These are phyloP conservation scores for Grammomys surdaster DNA, from an alignment of 2,113 vertebrate genomes.

Conservation along the genomic window DNA sequence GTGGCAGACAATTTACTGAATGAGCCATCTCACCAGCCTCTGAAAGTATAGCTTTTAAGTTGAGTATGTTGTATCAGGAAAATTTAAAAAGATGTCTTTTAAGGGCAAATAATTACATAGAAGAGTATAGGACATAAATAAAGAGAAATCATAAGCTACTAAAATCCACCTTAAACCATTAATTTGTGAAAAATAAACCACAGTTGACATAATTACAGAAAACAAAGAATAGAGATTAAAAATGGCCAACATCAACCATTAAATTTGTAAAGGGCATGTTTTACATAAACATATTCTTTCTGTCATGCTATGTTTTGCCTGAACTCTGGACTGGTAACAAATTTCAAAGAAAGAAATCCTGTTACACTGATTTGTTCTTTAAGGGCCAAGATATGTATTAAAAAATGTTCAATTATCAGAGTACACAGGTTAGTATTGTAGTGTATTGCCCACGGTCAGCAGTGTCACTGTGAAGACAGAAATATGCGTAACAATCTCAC, in stretches of 20 bases:
- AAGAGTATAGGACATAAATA: not conserved
- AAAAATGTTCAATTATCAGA: not conserved
- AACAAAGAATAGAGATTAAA: not conserved
- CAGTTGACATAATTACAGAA: not conserved
- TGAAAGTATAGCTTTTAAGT: slow-evolving; percentile 3
- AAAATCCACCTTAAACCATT: not conserved
- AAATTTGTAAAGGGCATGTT: not conserved
- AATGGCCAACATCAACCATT: not conserved
- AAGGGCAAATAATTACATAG: not conserved
- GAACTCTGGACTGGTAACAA: not conserved
- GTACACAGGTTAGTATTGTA: too few relatives aligned
- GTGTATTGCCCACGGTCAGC: fast-evolving
- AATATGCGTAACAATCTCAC: not conserved
- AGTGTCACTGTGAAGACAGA: not conserved
- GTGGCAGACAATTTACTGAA: not conserved
- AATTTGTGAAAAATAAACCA: slow-evolving; percentile 5
- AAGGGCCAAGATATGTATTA: not conserved
- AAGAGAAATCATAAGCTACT: not conserved
- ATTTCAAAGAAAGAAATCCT: not conserved
- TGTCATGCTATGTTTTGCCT: not conserved
- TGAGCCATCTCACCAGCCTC: not conserved
- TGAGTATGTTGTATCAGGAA: not conserved
- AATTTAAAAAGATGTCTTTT: not conserved
- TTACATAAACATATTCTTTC: not conserved
- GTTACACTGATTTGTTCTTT: not conserved